Conservation (phyloP, 2,797 vertebrate species). For the Zalophus californianus region DNA sequence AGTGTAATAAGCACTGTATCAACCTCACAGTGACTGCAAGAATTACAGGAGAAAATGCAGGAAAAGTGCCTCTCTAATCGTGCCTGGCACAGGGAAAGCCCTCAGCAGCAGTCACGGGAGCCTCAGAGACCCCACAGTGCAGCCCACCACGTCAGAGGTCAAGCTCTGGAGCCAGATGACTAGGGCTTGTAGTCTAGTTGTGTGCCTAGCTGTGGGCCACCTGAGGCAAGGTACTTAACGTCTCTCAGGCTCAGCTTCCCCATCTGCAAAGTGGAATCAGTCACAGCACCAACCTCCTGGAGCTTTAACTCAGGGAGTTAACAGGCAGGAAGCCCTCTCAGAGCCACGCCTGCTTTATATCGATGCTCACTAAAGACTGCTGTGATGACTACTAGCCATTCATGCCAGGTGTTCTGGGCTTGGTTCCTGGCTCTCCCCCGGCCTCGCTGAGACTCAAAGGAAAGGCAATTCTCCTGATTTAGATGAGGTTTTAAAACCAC, state of each 20-base stretch:
- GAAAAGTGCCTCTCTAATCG: neutral
- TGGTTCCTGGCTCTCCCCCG: neutral
- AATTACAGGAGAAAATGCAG: neutral
- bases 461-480: neutral
- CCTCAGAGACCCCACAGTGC: neutral
- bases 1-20: neutral
- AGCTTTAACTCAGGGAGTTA: neutral
- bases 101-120: neutral
- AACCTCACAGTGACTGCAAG: neutral
- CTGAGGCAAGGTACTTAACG: neutral
- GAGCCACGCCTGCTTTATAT: neutral
- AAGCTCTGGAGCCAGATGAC: neutral
- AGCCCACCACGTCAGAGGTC: neutral
- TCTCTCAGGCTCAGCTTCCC: neutral
- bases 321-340: neutral
- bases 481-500: neutral
- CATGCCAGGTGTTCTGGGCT: neutral
- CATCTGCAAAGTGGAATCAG: slow-evolving; percentile 20
- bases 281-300: neutral
- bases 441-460: neutral
- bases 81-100: neutral
- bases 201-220: neutral
- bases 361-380: neutral
- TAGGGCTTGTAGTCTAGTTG: neutral
- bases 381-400: neutral